Percentiles rank a stretch among this genome's conserved stretches.
These are phyloP conservation scores for Siniperca obscura DNA, from an alignment of 2,797 vertebrate genomes.

Conservation along the genomic window DNA sequence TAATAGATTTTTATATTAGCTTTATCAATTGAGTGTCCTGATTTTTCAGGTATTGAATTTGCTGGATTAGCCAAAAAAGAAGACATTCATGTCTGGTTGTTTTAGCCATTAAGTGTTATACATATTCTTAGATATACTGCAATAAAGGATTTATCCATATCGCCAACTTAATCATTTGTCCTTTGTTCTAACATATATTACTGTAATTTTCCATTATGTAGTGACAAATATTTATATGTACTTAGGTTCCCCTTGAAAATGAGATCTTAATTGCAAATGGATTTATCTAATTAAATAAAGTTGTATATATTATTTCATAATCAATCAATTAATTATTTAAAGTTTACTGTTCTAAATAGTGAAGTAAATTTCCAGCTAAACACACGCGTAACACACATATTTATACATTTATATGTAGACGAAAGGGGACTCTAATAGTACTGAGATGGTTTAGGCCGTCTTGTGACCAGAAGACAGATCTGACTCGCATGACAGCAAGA, in stretches of 20 bases:
- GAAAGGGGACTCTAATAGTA: neutral
- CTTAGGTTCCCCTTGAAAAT: neutral
- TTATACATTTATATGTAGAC: neutral
- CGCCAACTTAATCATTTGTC: neutral
- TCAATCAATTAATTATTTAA: neutral
- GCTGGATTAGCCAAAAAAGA: too few species aligned
- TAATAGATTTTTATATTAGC: neutral
- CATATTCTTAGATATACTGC: neutral
- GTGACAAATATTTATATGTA: neutral
- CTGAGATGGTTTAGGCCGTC: neutral
- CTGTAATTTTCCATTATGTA: neutral
- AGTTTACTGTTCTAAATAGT: neutral
- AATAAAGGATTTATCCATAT: neutral
- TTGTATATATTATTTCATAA: neutral
- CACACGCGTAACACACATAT: neutral
- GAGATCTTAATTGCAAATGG: neutral
- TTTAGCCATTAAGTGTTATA: too few species aligned
- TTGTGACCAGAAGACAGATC: conserved; percentile 39
- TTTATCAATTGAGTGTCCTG: neutral
- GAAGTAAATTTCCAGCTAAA: neutral
- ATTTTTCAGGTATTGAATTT: neutral
- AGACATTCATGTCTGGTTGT: too few species aligned
- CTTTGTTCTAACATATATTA: neutral
- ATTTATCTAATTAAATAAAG: neutral
- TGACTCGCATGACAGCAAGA: conserved; percentile 1